Evolutionary conservation across 2,888 invertebrate species (phyloP).

Genomic region (Cremastinae sp.): DNA sequence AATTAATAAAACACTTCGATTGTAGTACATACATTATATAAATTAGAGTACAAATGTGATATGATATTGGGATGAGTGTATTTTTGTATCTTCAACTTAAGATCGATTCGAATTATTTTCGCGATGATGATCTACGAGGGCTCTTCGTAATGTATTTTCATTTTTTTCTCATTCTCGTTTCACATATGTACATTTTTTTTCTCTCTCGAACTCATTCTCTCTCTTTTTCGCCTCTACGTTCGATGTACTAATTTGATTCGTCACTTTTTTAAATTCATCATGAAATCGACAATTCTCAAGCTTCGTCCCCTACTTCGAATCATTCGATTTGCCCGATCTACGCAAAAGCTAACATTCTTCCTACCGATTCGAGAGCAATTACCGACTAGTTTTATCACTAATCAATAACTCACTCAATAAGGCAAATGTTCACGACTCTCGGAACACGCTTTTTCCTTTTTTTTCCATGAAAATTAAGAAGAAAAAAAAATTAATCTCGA

Average conservation of each 20-base stretch:
- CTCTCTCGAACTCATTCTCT: conserved; percentile 44
- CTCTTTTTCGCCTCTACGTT: conserved; percentile 17
- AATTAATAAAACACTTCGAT: conserved; percentile 57
- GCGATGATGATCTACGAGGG: conserved; percentile 60
- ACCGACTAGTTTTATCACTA: too few species aligned
- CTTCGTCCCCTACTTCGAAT: background rate
- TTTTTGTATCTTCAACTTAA: conserved; percentile 59
- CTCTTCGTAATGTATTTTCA: conserved; percentile 17
- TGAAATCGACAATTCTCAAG: conserved; percentile 18
- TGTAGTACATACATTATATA: conserved; percentile 68
- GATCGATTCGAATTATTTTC: conserved; percentile 38
- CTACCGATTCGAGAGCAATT: too few species aligned
- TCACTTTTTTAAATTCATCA: background rate
- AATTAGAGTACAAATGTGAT: conserved; percentile 78
- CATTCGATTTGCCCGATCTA: conserved; percentile 32
- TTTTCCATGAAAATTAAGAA: background rate
- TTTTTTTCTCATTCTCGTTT: conserved; percentile 10
- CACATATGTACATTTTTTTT: background rate
- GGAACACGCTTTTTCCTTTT: background rate
- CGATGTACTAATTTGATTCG: conserved; percentile 22
- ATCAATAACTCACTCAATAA: background rate
- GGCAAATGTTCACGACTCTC: background rate
- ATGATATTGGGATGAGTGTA: conserved; percentile 68
- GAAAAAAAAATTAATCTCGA: background rate
- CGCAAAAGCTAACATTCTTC: too few species aligned